Conservation (phyloP, 2,797 vertebrate genomes). For the Gymnodraco acuticeps region DNA sequence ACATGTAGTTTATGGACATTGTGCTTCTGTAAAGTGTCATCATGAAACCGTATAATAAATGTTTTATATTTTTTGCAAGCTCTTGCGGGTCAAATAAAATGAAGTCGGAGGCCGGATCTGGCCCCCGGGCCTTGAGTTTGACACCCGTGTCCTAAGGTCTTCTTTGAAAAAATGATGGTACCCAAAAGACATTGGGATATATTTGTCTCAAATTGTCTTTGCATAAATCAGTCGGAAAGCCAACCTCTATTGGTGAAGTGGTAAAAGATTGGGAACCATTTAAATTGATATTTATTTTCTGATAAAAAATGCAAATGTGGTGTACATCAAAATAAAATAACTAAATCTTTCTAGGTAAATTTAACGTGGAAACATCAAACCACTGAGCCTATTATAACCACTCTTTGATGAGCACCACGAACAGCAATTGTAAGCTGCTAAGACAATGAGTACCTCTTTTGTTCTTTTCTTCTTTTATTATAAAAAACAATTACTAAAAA, state of each 20-base stretch:
- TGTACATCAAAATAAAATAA: background rate
- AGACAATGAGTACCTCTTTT: too few relatives aligned
- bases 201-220: too few relatives aligned
- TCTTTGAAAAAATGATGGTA: background rate
- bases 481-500: background rate
- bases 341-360: background rate
- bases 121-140: too few relatives aligned
- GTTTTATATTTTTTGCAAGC: too few relatives aligned
- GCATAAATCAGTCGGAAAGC: background rate
- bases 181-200: too few relatives aligned
- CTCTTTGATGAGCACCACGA: background rate
- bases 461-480: background rate
- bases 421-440: too few relatives aligned
- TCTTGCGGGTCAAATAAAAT: too few relatives aligned
- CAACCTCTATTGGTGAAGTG: conserved; percentile 5
- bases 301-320: background rate
- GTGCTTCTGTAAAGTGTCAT: too few relatives aligned
- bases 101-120: too few relatives aligned
- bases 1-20: too few relatives aligned
- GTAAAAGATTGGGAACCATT: background rate
- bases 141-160: background rate
- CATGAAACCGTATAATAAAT: too few relatives aligned
- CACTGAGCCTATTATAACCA: background rate
- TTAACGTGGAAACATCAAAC: background rate
- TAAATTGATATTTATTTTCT: background rate